These are phyloP conservation scores for Chrysolina americana DNA, from an alignment of 2,888 invertebrate genomes.

Conservation along the genomic window DNA sequence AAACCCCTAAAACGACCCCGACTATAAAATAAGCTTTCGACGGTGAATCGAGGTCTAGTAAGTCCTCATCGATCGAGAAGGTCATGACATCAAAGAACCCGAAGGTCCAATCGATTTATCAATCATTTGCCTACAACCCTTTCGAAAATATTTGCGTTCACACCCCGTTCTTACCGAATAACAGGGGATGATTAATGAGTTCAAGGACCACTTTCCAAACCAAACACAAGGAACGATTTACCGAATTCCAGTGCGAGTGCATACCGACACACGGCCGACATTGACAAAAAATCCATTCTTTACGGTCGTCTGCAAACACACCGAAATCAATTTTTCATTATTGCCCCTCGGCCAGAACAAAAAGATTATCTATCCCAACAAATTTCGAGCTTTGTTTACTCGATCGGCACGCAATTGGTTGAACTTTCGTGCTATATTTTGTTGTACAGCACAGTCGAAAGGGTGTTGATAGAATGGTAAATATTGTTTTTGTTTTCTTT, in stretches of 20 bases:
- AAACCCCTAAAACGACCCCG: not conserved
- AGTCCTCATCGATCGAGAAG: not conserved
- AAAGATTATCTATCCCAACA: conserved; percentile 29
- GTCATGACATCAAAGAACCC: not conserved
- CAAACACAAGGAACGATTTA: not conserved
- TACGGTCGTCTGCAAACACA: not conserved
- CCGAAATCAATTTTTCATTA: conserved; percentile 32
- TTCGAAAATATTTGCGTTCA: conserved; percentile 10
- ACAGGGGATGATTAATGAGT: not conserved
- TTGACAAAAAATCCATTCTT: too few species aligned
- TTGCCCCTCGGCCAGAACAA: conserved; percentile 13
- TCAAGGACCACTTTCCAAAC: not conserved
- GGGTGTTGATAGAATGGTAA: not conserved
- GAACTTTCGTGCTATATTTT: not conserved
- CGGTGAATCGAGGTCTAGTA: not conserved
- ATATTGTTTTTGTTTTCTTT: not conserved
- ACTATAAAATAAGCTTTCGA: not conserved
- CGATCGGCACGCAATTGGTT: conserved; percentile 26
- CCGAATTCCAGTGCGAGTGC: not conserved
- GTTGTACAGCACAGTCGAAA: not conserved
- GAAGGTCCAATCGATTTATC: conserved; percentile 13
- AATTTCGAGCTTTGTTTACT: conserved; percentile 33
- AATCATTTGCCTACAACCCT: conserved; percentile 1
- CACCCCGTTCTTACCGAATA: not conserved
- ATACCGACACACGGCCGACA: too few species aligned